Conservation (phyloP, 2,888 invertebrate species). For the Schrankia costaestrigalis region DNA sequence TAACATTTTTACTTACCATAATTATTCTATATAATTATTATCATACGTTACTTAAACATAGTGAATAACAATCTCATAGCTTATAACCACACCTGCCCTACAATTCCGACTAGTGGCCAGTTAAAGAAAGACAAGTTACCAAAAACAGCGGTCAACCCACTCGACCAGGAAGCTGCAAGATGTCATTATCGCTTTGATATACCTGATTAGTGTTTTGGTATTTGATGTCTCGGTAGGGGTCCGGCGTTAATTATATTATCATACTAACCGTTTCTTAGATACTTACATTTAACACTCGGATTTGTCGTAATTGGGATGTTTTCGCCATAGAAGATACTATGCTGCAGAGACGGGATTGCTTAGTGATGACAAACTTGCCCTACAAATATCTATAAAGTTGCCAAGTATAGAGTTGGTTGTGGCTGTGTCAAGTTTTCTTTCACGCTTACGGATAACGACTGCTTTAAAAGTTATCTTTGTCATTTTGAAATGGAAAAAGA, state of each 20-base stretch:
- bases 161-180: constrained; percentile 49
- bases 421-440: too few relatives aligned
- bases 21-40: constrained; percentile 23
- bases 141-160: constrained; percentile 61
- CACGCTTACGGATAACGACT: too few relatives aligned
- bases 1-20: constrained; percentile 4
- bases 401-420: too few relatives aligned
- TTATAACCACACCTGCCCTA: constrained; percentile 35
- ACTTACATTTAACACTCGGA: background rate
- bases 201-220: constrained; percentile 39
- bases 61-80: constrained; percentile 24
- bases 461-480: too few relatives aligned
- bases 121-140: constrained; percentile 56
- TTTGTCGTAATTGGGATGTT: too few relatives aligned
- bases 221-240: constrained; percentile 5
- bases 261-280: constrained; percentile 1
- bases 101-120: constrained; percentile 34
- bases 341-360: too few relatives aligned
- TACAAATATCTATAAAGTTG: too few relatives aligned
- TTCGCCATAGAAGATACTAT: too few relatives aligned
- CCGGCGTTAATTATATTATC: constrained; percentile 4
- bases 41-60: constrained; percentile 14
- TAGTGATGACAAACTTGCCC: too few relatives aligned
- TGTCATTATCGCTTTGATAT: constrained; percentile 22
- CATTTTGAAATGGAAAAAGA: too few relatives aligned